A percentile compares a stretch with the other conserved stretches of the same genome.
phyloP scores from a whole-genome alignment of 2,797 vertebrate genomes.

The Tamandua tetradactyla region DNA sequence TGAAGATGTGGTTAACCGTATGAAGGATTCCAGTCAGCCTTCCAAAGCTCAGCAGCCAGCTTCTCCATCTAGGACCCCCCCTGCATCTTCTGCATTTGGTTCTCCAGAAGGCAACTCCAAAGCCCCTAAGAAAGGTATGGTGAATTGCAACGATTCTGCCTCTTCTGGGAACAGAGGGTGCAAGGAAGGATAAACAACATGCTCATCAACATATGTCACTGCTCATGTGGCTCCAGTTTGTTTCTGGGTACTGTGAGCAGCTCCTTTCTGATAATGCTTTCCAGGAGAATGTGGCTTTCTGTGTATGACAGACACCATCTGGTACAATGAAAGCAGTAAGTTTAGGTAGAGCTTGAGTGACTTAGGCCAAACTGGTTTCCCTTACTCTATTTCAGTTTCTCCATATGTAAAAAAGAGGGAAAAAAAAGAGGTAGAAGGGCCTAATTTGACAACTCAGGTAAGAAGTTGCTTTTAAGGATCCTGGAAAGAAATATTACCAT shows the following conservation, averaged over 20 bases:
- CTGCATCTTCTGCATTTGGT: background rate
- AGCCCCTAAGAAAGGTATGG: constrained; percentile 79
- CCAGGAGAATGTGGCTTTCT: background rate
- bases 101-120: constrained; percentile 55
- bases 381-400: background rate
- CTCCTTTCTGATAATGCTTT: background rate
- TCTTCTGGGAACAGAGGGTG: background rate
- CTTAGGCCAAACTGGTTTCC: background rate
- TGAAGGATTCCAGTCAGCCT: constrained; percentile 87
- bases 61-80: background rate
- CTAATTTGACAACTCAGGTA: background rate
- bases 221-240: background rate
- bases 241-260: background rate
- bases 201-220: background rate
- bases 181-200: background rate
- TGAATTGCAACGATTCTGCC: no score
- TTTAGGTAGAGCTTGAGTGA: background rate
- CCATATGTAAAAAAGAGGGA: background rate
- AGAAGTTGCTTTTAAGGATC: background rate
- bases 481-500: background rate
- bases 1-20: constrained; percentile 93
- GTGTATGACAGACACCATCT: accelerated
- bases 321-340: no score
- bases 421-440: background rate
- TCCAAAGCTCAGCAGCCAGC: constrained; percentile 46